Percentiles rank a stretch among this genome's conserved stretches.
These are phyloP conservation scores for Malurus leucopterus DNA, from an alignment of 2,797 vertebrate genomes.

Conservation along the genomic window DNA sequence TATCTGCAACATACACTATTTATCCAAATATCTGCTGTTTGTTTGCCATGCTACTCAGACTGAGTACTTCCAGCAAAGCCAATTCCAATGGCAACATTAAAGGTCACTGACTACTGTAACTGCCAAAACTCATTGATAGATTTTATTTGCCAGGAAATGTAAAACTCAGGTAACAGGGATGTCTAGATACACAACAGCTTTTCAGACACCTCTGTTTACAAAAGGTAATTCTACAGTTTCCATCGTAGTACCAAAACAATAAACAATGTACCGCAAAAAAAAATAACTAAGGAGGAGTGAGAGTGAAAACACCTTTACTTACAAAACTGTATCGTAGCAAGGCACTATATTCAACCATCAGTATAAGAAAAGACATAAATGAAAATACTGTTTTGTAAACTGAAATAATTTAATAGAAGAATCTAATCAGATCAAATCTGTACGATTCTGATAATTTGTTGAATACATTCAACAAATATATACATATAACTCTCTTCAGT, in stretches of 20 bases:
- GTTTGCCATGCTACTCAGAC: not conserved
- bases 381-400: not conserved
- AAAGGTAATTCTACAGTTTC: not conserved
- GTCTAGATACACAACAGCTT: not conserved
- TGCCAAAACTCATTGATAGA: not conserved
- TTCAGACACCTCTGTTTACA: not conserved
- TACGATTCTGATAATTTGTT: not conserved
- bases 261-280: not conserved
- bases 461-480: not conserved
- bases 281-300: not conserved
- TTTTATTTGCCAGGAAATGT: not conserved
- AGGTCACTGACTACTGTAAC: not conserved
- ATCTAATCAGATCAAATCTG: not conserved
- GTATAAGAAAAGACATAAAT: not conserved
- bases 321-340: not conserved
- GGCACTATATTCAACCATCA: not conserved
- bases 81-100: not conserved
- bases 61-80: not conserved
- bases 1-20: not conserved
- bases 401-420: conserved; percentile 16
- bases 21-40: not conserved
- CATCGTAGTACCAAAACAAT: not conserved
- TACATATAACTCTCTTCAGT: not conserved
- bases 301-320: not conserved
- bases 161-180: not conserved